phyloP scores from a whole-genome alignment of 2,113 vertebrate genomes.

The Dasyornis broadbenti region DNA sequence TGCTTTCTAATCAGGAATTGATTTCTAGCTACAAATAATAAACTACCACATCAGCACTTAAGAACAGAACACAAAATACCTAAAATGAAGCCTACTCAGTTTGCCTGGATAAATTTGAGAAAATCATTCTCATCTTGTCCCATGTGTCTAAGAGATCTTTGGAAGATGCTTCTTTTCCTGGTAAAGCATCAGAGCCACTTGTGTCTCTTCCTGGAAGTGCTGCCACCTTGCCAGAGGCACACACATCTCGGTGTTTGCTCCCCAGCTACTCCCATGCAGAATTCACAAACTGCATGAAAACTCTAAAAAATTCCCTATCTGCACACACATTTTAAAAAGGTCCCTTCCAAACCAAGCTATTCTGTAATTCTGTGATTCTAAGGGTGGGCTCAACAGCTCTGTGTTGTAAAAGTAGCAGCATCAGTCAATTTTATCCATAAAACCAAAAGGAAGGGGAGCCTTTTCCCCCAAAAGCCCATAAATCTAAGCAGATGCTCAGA shows the following conservation, averaged over 20 bases:
- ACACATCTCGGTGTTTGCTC: not conserved
- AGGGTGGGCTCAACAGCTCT: not conserved
- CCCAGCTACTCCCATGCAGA: not conserved
- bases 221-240: not conserved
- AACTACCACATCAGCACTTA: not conserved
- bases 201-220: not conserved
- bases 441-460: not conserved
- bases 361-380: not conserved
- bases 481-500: not conserved
- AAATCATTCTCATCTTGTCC: not conserved
- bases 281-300: not conserved
- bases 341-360: not conserved
- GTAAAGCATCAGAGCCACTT: not conserved
- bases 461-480: not conserved
- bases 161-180: not conserved
- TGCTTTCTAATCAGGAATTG: not conserved
- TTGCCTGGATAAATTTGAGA: not conserved
- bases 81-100: not conserved
- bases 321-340: fast-evolving
- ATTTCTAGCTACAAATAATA: not conserved
- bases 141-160: not conserved
- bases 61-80: not conserved
- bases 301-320: not conserved
- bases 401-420: not conserved
- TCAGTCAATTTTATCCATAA: not conserved